Evolutionary conservation across 2,797 vertebrate species (phyloP).

Genomic region (Betta splendens): DNA sequence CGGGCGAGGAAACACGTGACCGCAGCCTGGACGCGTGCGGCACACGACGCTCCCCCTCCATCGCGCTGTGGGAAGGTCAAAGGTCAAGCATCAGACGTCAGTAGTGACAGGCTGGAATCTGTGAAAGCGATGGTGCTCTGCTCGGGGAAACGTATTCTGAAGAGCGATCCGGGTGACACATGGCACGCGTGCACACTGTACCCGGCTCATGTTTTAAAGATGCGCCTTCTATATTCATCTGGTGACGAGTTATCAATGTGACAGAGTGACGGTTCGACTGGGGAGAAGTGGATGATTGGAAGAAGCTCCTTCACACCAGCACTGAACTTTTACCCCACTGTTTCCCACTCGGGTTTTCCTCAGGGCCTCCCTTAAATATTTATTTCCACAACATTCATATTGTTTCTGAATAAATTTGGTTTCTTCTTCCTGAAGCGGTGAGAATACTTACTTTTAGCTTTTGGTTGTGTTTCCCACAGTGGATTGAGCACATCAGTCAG

Average conservation of each 20-base stretch:
- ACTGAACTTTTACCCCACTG: conserved; percentile 33
- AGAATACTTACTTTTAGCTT: conserved; percentile 53
- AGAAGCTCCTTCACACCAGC: conserved; percentile 43
- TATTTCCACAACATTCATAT: conserved; percentile 49
- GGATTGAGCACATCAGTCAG: conserved; percentile 43
- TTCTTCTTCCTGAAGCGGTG: conserved; percentile 16
- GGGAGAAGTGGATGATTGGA: conserved; percentile 45
- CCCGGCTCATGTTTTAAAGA: conserved; percentile 75
- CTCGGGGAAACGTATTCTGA: conserved; percentile 42
- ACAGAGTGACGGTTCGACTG: conserved; percentile 66
- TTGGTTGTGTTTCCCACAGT: conserved; percentile 30
- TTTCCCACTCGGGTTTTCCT: conserved; percentile 22
- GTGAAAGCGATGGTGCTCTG: conserved; percentile 35
- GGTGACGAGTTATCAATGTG: conserved; percentile 67
- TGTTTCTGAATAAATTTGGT: conserved; percentile 44
- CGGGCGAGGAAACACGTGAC: neutral
- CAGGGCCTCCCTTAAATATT: conserved; percentile 51
- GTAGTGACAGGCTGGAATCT: conserved; percentile 33
- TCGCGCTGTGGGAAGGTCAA: conserved; percentile 40
- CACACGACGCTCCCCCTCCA: conserved; percentile 31
- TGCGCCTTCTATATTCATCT: conserved; percentile 63
- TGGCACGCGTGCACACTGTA: conserved; percentile 16
- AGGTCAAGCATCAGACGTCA: conserved; percentile 59
- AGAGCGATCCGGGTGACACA: conserved; percentile 51
- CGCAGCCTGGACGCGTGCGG: conserved; percentile 19